A percentile compares a stretch with the other conserved stretches of the same genome.
These are phyloP conservation scores for Diogma glabrata DNA, from an alignment of 2,888 invertebrate genomes.

Conservation along the genomic window DNA sequence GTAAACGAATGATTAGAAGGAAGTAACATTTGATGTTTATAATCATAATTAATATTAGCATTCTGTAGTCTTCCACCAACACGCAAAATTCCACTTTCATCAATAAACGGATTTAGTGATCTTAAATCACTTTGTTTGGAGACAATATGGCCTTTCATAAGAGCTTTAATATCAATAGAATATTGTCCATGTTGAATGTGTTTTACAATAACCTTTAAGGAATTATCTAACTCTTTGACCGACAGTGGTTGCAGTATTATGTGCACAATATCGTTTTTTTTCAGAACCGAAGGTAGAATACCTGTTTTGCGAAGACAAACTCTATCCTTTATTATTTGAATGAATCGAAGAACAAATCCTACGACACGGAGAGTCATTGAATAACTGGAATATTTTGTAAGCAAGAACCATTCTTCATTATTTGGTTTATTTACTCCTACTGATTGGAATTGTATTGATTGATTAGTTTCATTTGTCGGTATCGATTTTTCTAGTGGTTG, in stretches of 20 bases:
- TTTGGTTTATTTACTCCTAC: not conserved
- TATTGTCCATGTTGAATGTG: constrained; percentile 1
- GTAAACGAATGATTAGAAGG: not conserved
- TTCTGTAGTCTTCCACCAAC: not conserved
- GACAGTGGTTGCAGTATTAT: not conserved
- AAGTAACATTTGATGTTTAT: too few species aligned
- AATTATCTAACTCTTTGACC: not conserved
- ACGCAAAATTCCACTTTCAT: not conserved
- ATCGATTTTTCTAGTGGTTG: not conserved
- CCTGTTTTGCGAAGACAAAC: too few species aligned
- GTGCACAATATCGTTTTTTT: not conserved
- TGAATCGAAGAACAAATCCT: too few species aligned
- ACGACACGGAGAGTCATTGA: not conserved
- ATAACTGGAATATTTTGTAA: not conserved
- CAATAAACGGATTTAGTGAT: not conserved
- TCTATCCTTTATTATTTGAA: too few species aligned
- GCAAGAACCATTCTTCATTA: not conserved
- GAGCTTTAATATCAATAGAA: too few species aligned
- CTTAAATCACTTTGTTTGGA: too few species aligned
- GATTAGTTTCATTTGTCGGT: not conserved
- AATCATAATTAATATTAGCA: too few species aligned
- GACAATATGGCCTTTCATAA: too few species aligned
- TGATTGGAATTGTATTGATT: too few species aligned
- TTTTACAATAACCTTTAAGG: not conserved
- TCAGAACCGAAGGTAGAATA: not conserved